Evolutionary conservation across 2,888 invertebrate genomes (phyloP).

Genomic region (Chymomyza amoena): DNA sequence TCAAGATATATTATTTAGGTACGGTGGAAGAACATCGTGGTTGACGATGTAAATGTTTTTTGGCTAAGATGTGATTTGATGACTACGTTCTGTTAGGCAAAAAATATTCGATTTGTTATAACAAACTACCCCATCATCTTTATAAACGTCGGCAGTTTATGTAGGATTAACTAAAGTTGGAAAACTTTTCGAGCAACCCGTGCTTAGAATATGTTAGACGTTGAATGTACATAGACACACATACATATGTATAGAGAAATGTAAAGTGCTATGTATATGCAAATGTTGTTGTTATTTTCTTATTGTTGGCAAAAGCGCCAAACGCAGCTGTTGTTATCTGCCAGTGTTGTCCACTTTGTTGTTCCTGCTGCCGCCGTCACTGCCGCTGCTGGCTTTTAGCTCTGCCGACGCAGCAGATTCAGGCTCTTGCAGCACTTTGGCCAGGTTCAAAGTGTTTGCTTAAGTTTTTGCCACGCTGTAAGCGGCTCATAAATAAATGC

Average conservation of each 20-base stretch:
- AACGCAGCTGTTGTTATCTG: constrained; percentile 30
- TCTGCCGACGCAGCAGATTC: not conserved
- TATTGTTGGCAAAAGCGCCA: constrained; percentile 8
- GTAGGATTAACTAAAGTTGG: too few relatives aligned
- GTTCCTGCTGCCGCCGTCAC: constrained; percentile 10
- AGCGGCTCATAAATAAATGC: constrained; percentile 70
- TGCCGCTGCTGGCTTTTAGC: not conserved
- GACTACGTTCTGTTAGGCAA: too few relatives aligned
- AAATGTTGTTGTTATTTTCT: not conserved
- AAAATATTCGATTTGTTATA: too few relatives aligned
- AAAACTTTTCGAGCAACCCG: too few relatives aligned
- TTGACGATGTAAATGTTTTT: too few relatives aligned
- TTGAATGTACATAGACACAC: too few relatives aligned
- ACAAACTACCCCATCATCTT: too few relatives aligned
- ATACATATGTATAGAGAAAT: not conserved
- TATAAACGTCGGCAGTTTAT: too few relatives aligned
- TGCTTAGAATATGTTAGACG: too few relatives aligned
- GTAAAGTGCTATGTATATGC: not conserved
- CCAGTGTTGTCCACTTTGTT: constrained; percentile 26
- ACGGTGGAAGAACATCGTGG: too few relatives aligned
- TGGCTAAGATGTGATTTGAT: too few relatives aligned
- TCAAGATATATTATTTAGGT: too few relatives aligned
- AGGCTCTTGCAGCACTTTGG: not conserved
- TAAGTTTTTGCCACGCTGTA: constrained; percentile 61
- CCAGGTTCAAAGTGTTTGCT: constrained; percentile 62